Evolutionary conservation across 2,797 vertebrate species (phyloP).

Genomic region (Heliangelus exortis): DNA sequence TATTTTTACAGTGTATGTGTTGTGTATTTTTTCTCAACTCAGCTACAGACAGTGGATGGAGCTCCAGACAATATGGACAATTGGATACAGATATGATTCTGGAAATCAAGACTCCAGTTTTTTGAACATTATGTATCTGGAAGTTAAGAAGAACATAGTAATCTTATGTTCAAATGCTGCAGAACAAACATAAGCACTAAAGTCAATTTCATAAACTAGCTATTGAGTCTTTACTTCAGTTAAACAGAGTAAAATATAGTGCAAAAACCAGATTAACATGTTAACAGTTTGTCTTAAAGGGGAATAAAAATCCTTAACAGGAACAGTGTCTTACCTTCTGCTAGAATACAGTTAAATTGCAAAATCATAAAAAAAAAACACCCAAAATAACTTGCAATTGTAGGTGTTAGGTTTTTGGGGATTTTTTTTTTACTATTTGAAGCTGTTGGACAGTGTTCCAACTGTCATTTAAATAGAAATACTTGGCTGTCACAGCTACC

Average conservation of each 20-base stretch:
- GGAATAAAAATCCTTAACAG: neutral
- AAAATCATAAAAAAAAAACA: neutral
- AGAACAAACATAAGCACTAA: neutral
- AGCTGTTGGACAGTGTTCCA: neutral
- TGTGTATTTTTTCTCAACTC: neutral
- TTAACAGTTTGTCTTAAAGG: neutral
- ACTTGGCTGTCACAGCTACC: neutral
- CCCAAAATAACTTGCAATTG: neutral
- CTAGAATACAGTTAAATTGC: neutral
- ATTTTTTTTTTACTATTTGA: neutral
- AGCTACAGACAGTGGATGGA: neutral
- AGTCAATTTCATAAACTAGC: neutral
- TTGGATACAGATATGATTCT: neutral
- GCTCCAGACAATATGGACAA: neutral
- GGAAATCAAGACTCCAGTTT: neutral
- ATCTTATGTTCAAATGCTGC: neutral
- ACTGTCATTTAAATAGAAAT: neutral
- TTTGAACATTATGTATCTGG: neutral
- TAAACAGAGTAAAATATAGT: neutral
- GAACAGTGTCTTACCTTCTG: neutral
- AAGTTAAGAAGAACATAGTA: neutral
- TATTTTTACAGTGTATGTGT: neutral
- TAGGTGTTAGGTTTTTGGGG: neutral
- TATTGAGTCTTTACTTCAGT: neutral
- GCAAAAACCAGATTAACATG: rapidly evolving